Conservation (phyloP, 2,113 vertebrate genomes). For the Peromyscus maniculatus region DNA sequence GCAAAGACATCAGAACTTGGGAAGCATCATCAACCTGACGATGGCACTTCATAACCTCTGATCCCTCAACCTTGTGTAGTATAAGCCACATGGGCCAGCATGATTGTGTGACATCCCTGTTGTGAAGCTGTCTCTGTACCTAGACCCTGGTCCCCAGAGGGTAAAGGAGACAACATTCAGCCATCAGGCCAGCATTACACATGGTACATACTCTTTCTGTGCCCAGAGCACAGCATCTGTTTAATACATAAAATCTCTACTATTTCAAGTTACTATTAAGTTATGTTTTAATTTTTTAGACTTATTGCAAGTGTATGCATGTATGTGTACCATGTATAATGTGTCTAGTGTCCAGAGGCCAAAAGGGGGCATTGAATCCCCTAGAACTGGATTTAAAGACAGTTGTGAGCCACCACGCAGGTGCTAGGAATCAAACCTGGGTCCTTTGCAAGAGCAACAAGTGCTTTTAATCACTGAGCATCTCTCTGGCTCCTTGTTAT, state of each 20-base stretch:
- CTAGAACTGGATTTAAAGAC: not conserved
- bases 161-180: not conserved
- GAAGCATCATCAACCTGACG: not conserved
- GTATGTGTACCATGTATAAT: not conserved
- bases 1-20: not conserved
- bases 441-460: not conserved
- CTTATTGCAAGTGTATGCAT: not conserved
- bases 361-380: not conserved
- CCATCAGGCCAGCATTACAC: not conserved
- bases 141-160: not conserved
- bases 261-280: not conserved
- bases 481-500: not conserved
- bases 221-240: not conserved
- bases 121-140: not conserved
- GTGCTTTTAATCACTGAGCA: not conserved
- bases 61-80: not conserved
- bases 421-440: not conserved
- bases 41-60: not conserved
- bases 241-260: not conserved
- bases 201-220: not conserved
- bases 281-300: not conserved
- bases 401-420: not conserved
- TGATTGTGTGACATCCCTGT: not conserved
- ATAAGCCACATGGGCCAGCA: not conserved
- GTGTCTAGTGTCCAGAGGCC: not conserved